Base-by-base conservation (phyloP, 1,140 invertebrate genomes). In the Dreissena polymorpha region DNA sequence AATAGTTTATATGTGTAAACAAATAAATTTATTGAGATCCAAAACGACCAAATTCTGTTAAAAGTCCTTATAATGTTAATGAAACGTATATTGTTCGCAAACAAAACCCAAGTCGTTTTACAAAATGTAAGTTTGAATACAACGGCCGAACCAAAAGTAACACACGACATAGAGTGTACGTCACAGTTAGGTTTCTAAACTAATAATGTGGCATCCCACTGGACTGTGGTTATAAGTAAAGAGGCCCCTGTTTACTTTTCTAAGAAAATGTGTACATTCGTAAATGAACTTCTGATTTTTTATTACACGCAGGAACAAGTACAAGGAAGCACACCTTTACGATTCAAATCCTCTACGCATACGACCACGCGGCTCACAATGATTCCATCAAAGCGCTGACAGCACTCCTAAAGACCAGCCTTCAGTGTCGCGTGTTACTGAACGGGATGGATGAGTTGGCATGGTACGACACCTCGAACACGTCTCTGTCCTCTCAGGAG, bases 341-440 rank as follows among this genome's bases (percentile, higher is more conserved):
- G 25, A 8, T 39, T 39, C 39, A 39, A 18, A 64, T 74, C 16
- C 60, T 74, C 7, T 64, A 74, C 14, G 50, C 72, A 6, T 21
- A 63, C 50, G 72, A 74, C 29, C 72, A 74, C 50, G 6, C 57
- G 2, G 39, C 50, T 18, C 72, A 74, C 25, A 74, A 64, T 49
- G 12, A 25, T 27, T 51, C 53, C 2, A 60, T 63, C n/a, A n/a
- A 57, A 8, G 64, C 16, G 18, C 64, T 74, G 23, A 60, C 51
- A 39, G 50, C 55, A 5, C 27, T 74, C 0, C 53, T 74, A 13
- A 63, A 74, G 57, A 74, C 29, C 53, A 49, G 55, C 21, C 39
- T 60, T 23, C 27, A 74, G 21, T 74, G 18, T 74, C 14, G 49
- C 1, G 57, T 74, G 29, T 16, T 18, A 13, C 39, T 39, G 39